Percentiles rank a stretch among this genome's conserved stretches.
Evolutionary conservation across 2,113 vertebrate genomes (phyloP).

Genomic region (Glaucidium brasilianum): DNA sequence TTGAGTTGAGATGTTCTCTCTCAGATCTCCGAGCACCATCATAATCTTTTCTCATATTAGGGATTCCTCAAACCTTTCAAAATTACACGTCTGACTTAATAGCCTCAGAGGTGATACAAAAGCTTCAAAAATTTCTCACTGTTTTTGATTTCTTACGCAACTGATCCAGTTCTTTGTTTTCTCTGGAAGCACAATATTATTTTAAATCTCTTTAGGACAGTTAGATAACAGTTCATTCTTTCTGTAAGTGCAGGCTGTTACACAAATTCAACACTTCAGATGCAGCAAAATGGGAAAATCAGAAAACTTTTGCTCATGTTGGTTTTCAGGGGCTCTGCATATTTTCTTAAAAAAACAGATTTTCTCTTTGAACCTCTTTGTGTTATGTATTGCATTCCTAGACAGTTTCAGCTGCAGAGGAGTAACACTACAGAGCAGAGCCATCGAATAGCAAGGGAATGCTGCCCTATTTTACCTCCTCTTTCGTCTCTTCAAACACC

Average conservation of each 20-base stretch:
- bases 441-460: background rate
- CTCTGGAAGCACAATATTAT: conserved; percentile 17
- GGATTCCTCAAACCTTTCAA: background rate
- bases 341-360: background rate
- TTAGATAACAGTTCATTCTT: background rate
- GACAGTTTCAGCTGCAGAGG: background rate
- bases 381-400: background rate
- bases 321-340: background rate
- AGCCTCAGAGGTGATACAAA: background rate
- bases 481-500: background rate
- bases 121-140: background rate
- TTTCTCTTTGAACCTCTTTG: background rate
- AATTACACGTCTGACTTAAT: background rate
- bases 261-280: background rate
- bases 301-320: background rate
- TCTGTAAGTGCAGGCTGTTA: background rate
- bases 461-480: background rate
- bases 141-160: conserved; percentile 27
- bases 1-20: background rate
- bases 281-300: background rate
- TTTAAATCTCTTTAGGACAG: conserved; percentile 28
- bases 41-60: background rate
- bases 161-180: background rate
- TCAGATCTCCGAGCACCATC: rapidly evolving
- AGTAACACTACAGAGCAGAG: background rate